These are phyloP conservation scores for Agrotis puta DNA, from an alignment of 2,888 invertebrate species.

Conservation along the genomic window DNA sequence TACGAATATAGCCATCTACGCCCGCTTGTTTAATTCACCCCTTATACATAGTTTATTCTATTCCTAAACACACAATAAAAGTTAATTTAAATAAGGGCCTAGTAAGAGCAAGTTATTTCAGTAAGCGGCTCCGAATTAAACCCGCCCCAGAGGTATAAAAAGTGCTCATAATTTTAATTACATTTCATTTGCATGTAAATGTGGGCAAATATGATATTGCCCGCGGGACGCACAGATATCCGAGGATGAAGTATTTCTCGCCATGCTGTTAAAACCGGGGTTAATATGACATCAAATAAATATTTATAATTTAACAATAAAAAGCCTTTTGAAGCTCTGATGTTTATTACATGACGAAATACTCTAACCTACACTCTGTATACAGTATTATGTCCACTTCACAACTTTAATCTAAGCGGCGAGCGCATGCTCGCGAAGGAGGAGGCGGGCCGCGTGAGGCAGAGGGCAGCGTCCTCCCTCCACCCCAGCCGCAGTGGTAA, in stretches of 20 bases:
- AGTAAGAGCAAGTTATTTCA: slow-evolving; percentile 21
- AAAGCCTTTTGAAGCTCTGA: not conserved
- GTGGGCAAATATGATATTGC: slow-evolving; percentile 34
- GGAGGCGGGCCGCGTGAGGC: too few species aligned
- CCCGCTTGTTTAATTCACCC: too few species aligned
- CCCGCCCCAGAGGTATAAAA: slow-evolving; percentile 25
- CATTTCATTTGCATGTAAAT: slow-evolving; percentile 55
- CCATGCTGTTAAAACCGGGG: slow-evolving; percentile 1
- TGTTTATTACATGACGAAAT: not conserved
- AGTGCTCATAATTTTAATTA: slow-evolving; percentile 44
- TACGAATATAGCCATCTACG: too few species aligned
- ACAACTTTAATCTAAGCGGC: too few species aligned
- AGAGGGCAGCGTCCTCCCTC: too few species aligned
- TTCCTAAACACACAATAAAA: not conserved
- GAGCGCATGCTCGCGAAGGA: too few species aligned
- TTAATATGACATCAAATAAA: slow-evolving; percentile 23
- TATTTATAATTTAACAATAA: slow-evolving; percentile 12
- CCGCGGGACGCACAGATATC: slow-evolving; percentile 36
- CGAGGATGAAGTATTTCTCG: slow-evolving; percentile 32
- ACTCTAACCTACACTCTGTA: too few species aligned
- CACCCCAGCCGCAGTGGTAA: too few species aligned
- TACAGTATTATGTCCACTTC: too few species aligned
- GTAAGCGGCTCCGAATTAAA: slow-evolving; percentile 26
- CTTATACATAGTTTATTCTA: not conserved
- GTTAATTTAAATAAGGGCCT: not conserved